Evolutionary conservation across 2,888 invertebrate species (phyloP).

Genomic region (Platerodrilus igneus): DNA sequence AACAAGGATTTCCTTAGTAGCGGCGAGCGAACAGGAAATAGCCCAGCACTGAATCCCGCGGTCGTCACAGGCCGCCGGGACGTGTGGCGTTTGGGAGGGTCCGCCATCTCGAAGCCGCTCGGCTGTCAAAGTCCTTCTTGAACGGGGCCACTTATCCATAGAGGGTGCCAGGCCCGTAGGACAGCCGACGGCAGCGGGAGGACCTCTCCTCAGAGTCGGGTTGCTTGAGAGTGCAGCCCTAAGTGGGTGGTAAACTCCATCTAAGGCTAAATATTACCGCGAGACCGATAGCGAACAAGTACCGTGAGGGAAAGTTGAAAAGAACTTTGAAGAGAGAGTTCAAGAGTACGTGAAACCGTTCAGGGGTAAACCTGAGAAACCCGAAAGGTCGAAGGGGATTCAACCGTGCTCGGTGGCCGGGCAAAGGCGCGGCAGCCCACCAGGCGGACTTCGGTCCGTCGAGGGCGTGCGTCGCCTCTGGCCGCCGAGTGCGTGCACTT

Average conservation of each 20-base stretch:
- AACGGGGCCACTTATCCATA: conserved; percentile 51
- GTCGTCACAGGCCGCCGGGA: conserved; percentile 42
- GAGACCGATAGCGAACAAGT: conserved; percentile 61
- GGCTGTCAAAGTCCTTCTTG: conserved; percentile 52
- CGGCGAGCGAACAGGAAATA: conserved; percentile 56
- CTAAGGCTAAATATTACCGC: conserved; percentile 54
- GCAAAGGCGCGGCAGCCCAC: conserved; percentile 12
- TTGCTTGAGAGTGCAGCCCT: conserved; percentile 57
- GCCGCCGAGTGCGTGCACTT: conserved; percentile 43
- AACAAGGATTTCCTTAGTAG: no score
- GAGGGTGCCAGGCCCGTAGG: conserved; percentile 55
- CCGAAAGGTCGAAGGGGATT: conserved; percentile 37
- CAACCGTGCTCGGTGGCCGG: conserved; percentile 25
- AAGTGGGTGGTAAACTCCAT: conserved; percentile 55
- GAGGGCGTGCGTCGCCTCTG: conserved; percentile 18
- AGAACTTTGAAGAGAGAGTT: conserved; percentile 47
- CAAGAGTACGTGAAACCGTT: conserved; percentile 52
- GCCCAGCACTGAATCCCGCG: no score
- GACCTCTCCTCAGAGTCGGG: conserved; percentile 51
- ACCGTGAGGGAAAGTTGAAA: conserved; percentile 46
- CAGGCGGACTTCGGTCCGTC: conserved; percentile 16
- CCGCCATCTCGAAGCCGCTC: conserved; percentile 39
- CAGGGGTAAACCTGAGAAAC: conserved; percentile 39
- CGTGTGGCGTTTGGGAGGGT: conserved; percentile 50
- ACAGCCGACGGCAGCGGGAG: conserved; percentile 36